phyloP scores from a whole-genome alignment of 1,140 invertebrate species.

The Triops cancriformis region DNA sequence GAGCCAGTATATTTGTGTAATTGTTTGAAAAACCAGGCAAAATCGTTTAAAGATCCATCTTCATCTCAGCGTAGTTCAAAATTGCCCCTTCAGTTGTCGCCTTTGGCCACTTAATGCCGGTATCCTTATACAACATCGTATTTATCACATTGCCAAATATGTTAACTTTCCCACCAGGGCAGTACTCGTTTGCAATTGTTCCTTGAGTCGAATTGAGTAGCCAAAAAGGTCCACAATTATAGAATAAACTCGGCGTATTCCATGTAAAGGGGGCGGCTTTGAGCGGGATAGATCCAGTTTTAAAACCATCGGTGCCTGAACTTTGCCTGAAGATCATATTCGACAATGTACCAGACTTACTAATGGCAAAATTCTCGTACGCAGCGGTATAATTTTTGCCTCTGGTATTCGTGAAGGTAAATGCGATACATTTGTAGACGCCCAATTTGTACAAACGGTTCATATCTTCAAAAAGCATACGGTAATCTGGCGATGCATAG shows the following conservation, averaged over 20 bases:
- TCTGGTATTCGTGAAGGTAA: neutral
- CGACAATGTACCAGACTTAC: neutral
- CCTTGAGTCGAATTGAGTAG: neutral
- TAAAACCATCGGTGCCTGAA: neutral
- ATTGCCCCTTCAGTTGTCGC: neutral
- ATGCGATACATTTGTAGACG: neutral
- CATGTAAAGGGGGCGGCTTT: neutral
- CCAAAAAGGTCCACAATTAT: neutral
- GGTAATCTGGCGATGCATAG: neutral
- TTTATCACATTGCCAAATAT: neutral
- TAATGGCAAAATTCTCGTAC: neutral
- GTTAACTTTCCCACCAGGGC: neutral
- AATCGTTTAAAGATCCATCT: neutral
- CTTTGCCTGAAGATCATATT: neutral
- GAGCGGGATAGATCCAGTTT: neutral
- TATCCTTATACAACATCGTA: neutral
- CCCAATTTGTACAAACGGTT: neutral
- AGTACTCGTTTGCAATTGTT: neutral
- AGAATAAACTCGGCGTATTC: neutral
- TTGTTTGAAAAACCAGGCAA: too few species aligned
- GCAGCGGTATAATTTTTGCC: neutral
- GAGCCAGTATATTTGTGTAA: too few species aligned
- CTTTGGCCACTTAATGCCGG: neutral
- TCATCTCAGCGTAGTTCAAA: neutral
- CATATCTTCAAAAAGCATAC: neutral